Conservation (phyloP, 2,113 vertebrate species). For the Xerus inauris region DNA sequence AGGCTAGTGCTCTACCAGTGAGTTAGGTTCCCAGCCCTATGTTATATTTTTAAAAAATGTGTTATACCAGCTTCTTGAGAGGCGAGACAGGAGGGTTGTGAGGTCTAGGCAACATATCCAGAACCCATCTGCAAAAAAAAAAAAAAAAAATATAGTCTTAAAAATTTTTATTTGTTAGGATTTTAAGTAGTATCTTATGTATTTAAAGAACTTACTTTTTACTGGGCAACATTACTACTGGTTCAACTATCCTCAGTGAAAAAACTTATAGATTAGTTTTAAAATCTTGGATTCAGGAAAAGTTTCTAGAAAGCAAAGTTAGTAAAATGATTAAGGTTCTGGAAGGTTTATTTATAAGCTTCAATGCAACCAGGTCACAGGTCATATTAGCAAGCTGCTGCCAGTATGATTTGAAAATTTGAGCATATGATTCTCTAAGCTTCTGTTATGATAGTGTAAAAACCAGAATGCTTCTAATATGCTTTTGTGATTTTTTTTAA, state of each 20-base stretch:
- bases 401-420: conserved; percentile 1
- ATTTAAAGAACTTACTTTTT: conserved; percentile 41
- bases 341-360: conserved; percentile 68
- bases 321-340: conserved; percentile 69
- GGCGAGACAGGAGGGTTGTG: not conserved
- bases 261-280: conserved; percentile 60
- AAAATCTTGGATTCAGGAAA: conserved; percentile 72
- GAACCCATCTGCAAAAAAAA: not conserved
- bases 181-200: conserved; percentile 34
- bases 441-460: not conserved
- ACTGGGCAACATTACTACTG: not conserved
- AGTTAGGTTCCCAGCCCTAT: not conserved
- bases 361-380: conserved; percentile 6
- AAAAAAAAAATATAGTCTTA: not conserved
- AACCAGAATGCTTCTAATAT: conserved; percentile 28
- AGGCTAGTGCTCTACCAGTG: not conserved
- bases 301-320: conserved; percentile 61
- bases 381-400: not conserved
- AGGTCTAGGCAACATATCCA: not conserved
- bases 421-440: not conserved
- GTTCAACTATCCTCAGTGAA: not conserved
- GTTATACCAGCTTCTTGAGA: not conserved
- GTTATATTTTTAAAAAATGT: not conserved
- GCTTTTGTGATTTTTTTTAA: conserved; percentile 7
- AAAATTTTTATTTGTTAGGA: conserved; percentile 23